These are phyloP conservation scores for Gisinianus flammeolus DNA, from an alignment of 2,888 invertebrate species.

Conservation along the genomic window DNA sequence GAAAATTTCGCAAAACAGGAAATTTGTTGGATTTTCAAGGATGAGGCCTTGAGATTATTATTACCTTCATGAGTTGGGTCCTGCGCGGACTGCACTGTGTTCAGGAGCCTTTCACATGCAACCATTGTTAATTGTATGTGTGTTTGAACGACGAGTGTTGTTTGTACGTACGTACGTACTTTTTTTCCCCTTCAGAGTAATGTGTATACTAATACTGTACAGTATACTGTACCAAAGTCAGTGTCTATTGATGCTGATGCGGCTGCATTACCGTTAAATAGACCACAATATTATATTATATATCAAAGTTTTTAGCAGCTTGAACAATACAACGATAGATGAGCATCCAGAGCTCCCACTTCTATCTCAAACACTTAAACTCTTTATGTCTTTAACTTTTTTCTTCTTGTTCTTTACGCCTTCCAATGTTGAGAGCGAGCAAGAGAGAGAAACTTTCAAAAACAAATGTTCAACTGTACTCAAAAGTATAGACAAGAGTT, in stretches of 20 bases:
- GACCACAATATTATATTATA: slow-evolving; percentile 10
- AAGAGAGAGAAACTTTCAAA: no score
- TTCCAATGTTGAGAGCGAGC: no score
- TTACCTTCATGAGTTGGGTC: slow-evolving; percentile 39
- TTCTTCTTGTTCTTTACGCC: no score
- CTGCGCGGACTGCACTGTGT: slow-evolving; percentile 37
- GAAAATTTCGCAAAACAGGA: slow-evolving; percentile 39
- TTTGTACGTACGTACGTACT: not conserved
- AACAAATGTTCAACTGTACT: no score
- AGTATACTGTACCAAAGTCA: not conserved
- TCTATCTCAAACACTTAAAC: no score
- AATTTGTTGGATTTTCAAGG: slow-evolving; percentile 42
- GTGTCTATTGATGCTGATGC: not conserved
- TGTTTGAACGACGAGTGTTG: not conserved
- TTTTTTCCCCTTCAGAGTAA: not conserved
- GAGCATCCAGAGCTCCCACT: not conserved
- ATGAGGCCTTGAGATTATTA: slow-evolving; percentile 42
- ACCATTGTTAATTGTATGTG: slow-evolving; percentile 32
- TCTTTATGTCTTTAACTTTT: no score
- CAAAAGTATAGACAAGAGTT: no score
- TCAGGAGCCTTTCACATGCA: slow-evolving; percentile 43
- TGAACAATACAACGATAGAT: not conserved
- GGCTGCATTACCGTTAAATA: slow-evolving; percentile 32
- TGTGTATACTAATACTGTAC: no score
- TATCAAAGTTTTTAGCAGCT: not conserved